Percentiles rank a stretch among this genome's conserved stretches.
Conservation (phyloP, 2,888 invertebrate genomes). For the Eulithis testata region DNA sequence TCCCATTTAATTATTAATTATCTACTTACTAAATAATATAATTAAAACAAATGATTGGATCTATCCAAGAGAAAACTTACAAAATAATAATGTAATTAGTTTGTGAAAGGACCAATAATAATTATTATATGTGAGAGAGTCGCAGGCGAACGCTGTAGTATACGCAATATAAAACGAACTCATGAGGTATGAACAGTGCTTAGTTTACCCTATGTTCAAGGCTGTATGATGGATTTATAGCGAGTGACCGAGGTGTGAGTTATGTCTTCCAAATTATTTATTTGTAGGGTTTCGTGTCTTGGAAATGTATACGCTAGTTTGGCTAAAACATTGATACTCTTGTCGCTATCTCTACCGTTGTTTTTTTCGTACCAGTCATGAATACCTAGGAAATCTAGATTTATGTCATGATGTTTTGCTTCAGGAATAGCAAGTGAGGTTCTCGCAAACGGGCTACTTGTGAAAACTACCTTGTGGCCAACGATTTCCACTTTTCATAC, state of each 20-base stretch:
- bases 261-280: slow-evolving; percentile 17
- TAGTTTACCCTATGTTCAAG: slow-evolving; percentile 2
- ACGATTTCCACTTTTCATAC: too few relatives aligned
- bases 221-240: slow-evolving; percentile 21
- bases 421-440: not conserved
- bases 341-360: not conserved
- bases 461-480: too few relatives aligned
- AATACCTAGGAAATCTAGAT: not conserved
- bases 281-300: slow-evolving; percentile 11
- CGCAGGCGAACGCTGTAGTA: too few relatives aligned
- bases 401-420: not conserved
- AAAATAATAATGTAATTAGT: too few relatives aligned
- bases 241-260: slow-evolving; percentile 17
- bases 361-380: not conserved
- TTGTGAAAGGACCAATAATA: too few relatives aligned
- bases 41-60: too few relatives aligned
- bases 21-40: too few relatives aligned
- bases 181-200: slow-evolving; percentile 7
- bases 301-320: slow-evolving; percentile 6
- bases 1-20: too few relatives aligned
- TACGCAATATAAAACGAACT: too few relatives aligned
- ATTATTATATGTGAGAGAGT: too few relatives aligned
- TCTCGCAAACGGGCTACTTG: too few relatives aligned
- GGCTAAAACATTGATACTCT: not conserved
- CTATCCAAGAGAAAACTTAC: too few relatives aligned